Percentiles rank a stretch among this genome's conserved stretches.
These are phyloP conservation scores for Aplysina aerophoba DNA, from an alignment of 37 sponge, comb jelly and placozoan genomes.

Conservation along the genomic window DNA sequence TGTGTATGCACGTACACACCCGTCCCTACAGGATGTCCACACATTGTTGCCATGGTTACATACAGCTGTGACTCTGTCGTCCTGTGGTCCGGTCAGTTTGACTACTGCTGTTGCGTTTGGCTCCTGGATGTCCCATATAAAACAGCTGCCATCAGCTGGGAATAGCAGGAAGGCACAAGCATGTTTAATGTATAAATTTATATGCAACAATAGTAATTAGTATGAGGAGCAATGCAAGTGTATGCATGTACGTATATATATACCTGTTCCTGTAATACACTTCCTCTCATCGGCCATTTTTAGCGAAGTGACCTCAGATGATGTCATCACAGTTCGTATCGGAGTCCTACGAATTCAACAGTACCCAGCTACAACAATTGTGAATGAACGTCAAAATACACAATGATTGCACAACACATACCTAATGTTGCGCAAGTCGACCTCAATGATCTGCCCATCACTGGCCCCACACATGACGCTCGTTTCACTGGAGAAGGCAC, in stretches of 20 bases:
- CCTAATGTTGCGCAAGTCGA: slow-evolving; percentile 53
- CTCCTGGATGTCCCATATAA: neutral
- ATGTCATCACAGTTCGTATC: slow-evolving; percentile 6
- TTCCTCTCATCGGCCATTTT: slow-evolving; percentile 18
- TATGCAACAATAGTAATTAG: too few species aligned
- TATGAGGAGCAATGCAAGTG: too few species aligned
- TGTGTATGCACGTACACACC: slow-evolving; percentile 51
- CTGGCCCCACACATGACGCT: slow-evolving; percentile 43
- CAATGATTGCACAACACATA: neutral
- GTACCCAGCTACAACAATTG: too few species aligned
- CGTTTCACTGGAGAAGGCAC: slow-evolving; percentile 43
- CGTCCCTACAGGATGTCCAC: slow-evolving; percentile 64
- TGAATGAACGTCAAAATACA: too few species aligned
- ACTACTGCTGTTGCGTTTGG: neutral
- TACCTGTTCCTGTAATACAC: slow-evolving; percentile 24
- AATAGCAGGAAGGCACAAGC: neutral
- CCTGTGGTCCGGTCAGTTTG: slow-evolving; percentile 63
- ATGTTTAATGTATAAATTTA: neutral
- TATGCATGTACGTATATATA: neutral
- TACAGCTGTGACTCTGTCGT: slow-evolving; percentile 47
- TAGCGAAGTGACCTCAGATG: slow-evolving; percentile 18
- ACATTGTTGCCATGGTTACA: slow-evolving; percentile 10
- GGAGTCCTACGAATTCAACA: neutral
- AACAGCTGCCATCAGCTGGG: slow-evolving; percentile 43
- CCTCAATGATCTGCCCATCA: slow-evolving; percentile 37